Percentiles rank a stretch among this genome's conserved stretches.
Evolutionary conservation across 92 coral and sea anemone species (phyloP).

Genomic region (Porites rus): DNA sequence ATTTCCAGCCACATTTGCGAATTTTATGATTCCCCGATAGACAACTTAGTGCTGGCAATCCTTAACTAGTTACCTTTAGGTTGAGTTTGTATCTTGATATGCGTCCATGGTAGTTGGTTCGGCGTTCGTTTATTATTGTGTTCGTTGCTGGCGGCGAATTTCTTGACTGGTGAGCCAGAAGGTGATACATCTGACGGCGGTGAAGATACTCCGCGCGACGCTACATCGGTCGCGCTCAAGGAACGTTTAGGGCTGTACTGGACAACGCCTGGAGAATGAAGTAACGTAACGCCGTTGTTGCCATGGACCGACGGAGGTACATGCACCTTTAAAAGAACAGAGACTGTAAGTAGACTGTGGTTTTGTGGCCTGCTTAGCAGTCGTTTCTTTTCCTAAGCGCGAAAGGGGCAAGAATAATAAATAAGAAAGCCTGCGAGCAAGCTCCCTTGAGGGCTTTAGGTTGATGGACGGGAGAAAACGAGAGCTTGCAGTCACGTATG

Average conservation of each 20-base stretch:
- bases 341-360: neutral
- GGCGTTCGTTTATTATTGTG: conserved; percentile 58
- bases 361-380: too few relatives aligned
- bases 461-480: too few relatives aligned
- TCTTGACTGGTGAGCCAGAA: conserved; percentile 91
- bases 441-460: too few relatives aligned
- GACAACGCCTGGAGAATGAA: conserved; percentile 83
- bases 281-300: conserved; percentile 94
- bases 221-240: conserved; percentile 68
- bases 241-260: conserved; percentile 80
- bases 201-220: conserved; percentile 60
- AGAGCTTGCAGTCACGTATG: too few relatives aligned
- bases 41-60: neutral
- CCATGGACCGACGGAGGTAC: conserved; percentile 95
- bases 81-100: conserved; percentile 90
- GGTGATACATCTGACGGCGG: conserved; percentile 81
- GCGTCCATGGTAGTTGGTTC: conserved; percentile 83
- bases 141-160: conserved; percentile 81
- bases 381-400: too few relatives aligned
- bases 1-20: too few relatives aligned
- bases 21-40: too few relatives aligned
- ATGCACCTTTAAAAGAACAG: conserved; percentile 65
- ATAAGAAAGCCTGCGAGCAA: too few relatives aligned
- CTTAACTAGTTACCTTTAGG: conserved; percentile 70
- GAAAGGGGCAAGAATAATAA: too few relatives aligned